Percentiles rank a stretch among this genome's conserved stretches.
Conservation (phyloP, 2,888 invertebrate genomes). For the Autographa pulchrina region DNA sequence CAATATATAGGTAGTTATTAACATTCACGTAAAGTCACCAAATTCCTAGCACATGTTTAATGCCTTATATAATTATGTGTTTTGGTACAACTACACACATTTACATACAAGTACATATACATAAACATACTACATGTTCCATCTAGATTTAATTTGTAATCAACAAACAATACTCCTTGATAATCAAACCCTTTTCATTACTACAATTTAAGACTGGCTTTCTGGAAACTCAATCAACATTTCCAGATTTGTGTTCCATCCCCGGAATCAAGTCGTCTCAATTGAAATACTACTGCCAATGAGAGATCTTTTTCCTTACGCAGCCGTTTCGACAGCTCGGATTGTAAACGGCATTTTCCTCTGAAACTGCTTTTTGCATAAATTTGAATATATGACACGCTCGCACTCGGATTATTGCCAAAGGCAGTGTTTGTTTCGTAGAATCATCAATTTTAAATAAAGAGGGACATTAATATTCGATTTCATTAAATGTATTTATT, state of each 20-base stretch:
- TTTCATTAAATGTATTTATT: background rate
- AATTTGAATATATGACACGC: slow-evolving; percentile 69
- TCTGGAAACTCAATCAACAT: background rate
- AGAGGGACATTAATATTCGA: background rate
- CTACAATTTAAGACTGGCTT: background rate
- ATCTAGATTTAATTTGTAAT: too few relatives aligned
- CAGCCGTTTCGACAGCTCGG: slow-evolving; percentile 9
- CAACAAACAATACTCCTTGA: background rate
- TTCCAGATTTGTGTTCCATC: background rate
- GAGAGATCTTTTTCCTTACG: slow-evolving; percentile 12
- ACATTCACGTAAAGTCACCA: too few relatives aligned
- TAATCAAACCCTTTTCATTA: background rate
- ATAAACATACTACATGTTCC: too few relatives aligned
- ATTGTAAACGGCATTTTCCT: slow-evolving; percentile 59
- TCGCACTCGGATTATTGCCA: slow-evolving; percentile 50
- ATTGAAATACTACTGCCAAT: background rate
- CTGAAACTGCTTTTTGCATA: slow-evolving; percentile 66
- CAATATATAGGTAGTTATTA: too few relatives aligned
- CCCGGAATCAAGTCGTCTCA: background rate
- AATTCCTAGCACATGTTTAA: too few relatives aligned
- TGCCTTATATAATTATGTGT: too few relatives aligned
- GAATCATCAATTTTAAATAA: slow-evolving; percentile 22
- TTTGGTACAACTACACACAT: too few relatives aligned
- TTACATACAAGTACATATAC: too few relatives aligned
- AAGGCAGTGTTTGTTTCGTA: slow-evolving; percentile 24